Percentiles rank a stretch among this genome's conserved stretches.
Evolutionary conservation across 2,797 vertebrate genomes (phyloP).

Genomic region (Darevskia nairensis): DNA sequence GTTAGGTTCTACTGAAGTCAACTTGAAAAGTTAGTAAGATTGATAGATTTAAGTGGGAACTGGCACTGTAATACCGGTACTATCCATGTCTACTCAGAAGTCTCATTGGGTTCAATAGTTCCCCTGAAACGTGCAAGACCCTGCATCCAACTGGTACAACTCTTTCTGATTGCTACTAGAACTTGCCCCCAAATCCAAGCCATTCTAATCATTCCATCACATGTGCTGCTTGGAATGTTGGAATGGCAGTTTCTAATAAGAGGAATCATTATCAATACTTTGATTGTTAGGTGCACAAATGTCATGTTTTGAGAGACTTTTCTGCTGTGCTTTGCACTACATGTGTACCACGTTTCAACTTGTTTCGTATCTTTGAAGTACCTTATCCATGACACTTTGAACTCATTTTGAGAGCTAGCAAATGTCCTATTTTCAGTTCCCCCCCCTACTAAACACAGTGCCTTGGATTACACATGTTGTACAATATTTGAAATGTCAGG

Average conservation of each 20-base stretch:
- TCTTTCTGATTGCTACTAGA: neutral
- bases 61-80: too few relatives aligned
- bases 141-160: neutral
- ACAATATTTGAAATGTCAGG: neutral
- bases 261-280: neutral
- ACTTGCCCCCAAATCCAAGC: neutral
- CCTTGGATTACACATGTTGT: too few relatives aligned
- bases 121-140: too few relatives aligned
- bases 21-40: too few relatives aligned
- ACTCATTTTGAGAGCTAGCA: neutral
- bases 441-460: neutral
- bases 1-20: too few relatives aligned
- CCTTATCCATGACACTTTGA: neutral
- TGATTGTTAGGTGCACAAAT: neutral
- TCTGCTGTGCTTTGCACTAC: neutral
- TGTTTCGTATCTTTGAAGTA: neutral
- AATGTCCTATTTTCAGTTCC: neutral
- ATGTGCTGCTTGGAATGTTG: neutral
- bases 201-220: neutral
- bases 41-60: too few relatives aligned
- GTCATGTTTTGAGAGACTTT: neutral
- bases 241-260: neutral
- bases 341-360: neutral
- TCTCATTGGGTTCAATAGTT: too few relatives aligned
- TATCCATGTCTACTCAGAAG: too few relatives aligned